Evolutionary conservation across 2,888 invertebrate genomes (phyloP).

Genomic region (Minunthozetes semirufus): DNA sequence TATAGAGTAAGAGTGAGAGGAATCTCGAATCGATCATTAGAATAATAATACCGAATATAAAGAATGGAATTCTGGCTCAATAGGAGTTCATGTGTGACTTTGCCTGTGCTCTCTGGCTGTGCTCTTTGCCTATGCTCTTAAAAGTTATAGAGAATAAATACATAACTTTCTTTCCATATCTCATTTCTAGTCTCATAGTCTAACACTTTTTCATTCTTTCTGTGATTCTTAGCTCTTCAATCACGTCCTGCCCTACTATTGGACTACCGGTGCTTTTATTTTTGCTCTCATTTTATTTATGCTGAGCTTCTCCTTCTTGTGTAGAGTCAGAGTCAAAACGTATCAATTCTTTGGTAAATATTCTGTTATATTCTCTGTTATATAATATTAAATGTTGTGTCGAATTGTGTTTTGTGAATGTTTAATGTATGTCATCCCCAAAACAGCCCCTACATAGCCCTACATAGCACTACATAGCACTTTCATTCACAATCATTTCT

Average conservation of each 20-base stretch:
- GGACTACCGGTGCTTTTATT: background rate
- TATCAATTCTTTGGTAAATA: background rate
- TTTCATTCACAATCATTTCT: no score
- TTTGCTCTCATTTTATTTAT: background rate
- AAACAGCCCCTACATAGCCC: no score
- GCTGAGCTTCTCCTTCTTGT: no score
- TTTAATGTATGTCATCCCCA: conserved; percentile 1
- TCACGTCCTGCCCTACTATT: background rate
- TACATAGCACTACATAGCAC: no score
- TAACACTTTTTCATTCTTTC: background rate
- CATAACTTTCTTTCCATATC: conserved; percentile 1
- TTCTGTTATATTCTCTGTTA: background rate
- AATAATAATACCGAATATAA: conserved; percentile 6
- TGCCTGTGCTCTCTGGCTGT: no score
- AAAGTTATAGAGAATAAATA: conserved; percentile 8
- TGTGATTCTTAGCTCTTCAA: background rate
- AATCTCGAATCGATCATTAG: background rate
- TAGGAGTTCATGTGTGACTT: background rate
- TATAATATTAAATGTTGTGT: background rate
- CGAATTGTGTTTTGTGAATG: conserved; percentile 2
- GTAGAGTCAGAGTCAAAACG: background rate
- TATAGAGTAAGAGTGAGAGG: conserved; percentile 2
- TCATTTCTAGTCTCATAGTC: background rate
- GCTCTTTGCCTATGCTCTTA: no score
- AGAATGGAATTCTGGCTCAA: background rate